Evolutionary conservation across 2,888 invertebrate species (phyloP), one percentile per base, ranked within the genome.

Genomic region (Lamproptera curius): DNA sequence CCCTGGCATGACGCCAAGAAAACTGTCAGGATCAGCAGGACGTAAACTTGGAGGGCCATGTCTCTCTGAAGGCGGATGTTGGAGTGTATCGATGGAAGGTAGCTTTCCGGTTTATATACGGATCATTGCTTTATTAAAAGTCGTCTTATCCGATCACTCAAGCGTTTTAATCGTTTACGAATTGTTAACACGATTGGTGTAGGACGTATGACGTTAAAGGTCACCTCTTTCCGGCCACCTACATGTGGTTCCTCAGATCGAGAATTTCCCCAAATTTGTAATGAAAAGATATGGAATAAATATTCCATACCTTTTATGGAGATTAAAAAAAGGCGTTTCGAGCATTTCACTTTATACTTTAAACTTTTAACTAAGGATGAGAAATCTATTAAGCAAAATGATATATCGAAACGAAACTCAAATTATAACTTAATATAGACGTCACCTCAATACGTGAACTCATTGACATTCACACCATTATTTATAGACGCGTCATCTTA

Each of bases 1-100:
- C 38, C 51, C 8, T 42, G 51, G 15, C 37, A 16, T 1, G 13
- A 16, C 14, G 36, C 35, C 15, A 42, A 10, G 10, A 33, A 31
- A 16, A 46, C 6, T 2, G 50, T 1, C 1, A 55, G 2, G 1
- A 53, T 11, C 1, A 56, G 2, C 1, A 56, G 16, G 3, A 52
- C 11, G 8, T 38, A 15, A 3, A 4, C 2, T 2, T 31, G 31
- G n/a, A n/a, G n/a, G 3, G 31, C 31, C 31, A 31, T 31, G 31
- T 31, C n/a, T 31, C 11, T 1, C 11, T 31, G 2, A 31, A n/a
- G 11, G 11, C 2, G 1, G n/a, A 4, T 31, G 31, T 11, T 11
- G 31, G 31, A 31, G 13, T 28, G 28, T 28, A n/a, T n/a, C 10
- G 6, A 10, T 10, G 28, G 6, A 28, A 10, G 10, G n/a, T 10